These are phyloP conservation scores for Candidula unifasciata DNA, from an alignment of 2,888 invertebrate species.

Conservation along the genomic window DNA sequence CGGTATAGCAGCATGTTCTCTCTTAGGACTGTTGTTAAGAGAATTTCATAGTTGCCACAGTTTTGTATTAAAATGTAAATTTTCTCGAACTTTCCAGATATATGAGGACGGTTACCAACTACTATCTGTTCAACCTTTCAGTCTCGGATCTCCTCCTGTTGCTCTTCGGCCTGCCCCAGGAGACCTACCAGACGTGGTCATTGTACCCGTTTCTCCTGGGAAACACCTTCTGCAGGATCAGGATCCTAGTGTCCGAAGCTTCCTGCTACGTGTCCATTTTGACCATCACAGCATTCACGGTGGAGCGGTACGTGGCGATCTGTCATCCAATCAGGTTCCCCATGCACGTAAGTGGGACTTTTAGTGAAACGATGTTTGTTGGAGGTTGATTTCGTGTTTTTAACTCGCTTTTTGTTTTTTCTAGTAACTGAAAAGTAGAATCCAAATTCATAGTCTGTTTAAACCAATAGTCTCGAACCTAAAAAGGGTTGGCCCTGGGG, in stretches of 20 bases:
- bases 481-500: too few species aligned
- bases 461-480: too few species aligned
- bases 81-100: slow-evolving; percentile 61
- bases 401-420: too few species aligned
- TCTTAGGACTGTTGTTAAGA: too few species aligned
- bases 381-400: neutral
- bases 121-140: slow-evolving; percentile 91
- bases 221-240: slow-evolving; percentile 86
- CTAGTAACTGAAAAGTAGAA: too few species aligned
- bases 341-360: slow-evolving; percentile 80
- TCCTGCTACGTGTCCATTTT: slow-evolving; percentile 84
- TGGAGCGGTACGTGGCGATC: slow-evolving; percentile 91
- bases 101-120: slow-evolving; percentile 81
- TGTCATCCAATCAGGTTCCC: slow-evolving; percentile 86
- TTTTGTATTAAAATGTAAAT: slow-evolving; percentile 61
- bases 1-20: too few species aligned
- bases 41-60: too few species aligned
- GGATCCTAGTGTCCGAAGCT: slow-evolving; percentile 90
- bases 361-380: slow-evolving; percentile 5
- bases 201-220: slow-evolving; percentile 82
- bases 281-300: slow-evolving; percentile 90
- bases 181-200: slow-evolving; percentile 82
- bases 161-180: slow-evolving; percentile 88
- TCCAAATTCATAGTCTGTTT: too few species aligned
- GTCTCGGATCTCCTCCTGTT: slow-evolving; percentile 88